Evolutionary conservation across 2,797 vertebrate species (phyloP).

Genomic region (Labeo calbasu): DNA sequence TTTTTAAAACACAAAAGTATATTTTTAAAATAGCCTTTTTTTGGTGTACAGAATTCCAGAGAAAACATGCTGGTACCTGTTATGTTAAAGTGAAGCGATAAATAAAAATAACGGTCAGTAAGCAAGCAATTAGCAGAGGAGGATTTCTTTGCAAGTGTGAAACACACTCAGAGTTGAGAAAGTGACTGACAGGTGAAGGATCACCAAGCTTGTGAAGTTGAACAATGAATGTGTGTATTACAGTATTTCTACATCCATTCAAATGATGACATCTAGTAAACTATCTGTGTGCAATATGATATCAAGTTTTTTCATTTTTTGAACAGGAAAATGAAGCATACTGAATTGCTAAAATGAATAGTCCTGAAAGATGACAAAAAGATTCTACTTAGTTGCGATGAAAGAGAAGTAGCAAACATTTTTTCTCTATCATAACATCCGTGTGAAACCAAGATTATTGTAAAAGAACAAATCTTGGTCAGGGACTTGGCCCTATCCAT

Average conservation of each 20-base stretch:
- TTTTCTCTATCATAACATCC: background rate
- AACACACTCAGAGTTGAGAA: conserved; percentile 4
- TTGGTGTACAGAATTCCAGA: background rate
- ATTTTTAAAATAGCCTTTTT: background rate
- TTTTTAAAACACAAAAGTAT: background rate
- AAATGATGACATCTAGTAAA: background rate
- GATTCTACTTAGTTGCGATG: background rate
- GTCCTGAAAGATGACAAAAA: background rate
- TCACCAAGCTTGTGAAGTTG: background rate
- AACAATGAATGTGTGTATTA: background rate
- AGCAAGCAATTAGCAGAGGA: background rate
- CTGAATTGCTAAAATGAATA: background rate
- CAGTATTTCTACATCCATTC: background rate
- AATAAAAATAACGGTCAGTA: background rate
- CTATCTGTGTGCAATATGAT: background rate
- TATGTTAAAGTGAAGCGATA: background rate
- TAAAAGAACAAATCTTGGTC: background rate
- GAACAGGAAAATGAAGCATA: background rate
- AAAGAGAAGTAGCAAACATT: background rate
- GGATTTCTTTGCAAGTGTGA: conserved; percentile 12
- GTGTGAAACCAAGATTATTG: background rate
- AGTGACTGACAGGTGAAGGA: conserved; percentile 3
- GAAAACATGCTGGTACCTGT: background rate
- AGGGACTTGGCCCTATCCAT: background rate
- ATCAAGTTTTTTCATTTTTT: background rate